Percentiles rank a stretch among this genome's conserved stretches.
Evolutionary conservation across 2,113 vertebrate genomes (phyloP).

Genomic region (Elephantulus edwardii): DNA sequence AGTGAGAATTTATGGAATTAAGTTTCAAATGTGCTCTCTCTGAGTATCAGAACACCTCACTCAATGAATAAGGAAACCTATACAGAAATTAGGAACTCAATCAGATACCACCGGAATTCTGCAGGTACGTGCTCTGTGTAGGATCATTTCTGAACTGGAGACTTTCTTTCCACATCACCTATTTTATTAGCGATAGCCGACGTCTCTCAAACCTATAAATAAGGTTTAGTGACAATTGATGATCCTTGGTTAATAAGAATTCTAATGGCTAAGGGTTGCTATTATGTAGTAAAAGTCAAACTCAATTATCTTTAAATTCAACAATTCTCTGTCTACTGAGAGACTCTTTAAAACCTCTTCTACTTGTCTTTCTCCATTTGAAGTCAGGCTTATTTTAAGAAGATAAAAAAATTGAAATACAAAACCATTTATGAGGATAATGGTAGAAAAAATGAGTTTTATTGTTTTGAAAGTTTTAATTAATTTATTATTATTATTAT

Average conservation of each 20-base stretch:
- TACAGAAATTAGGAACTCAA: constrained; percentile 50
- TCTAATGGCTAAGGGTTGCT: not conserved
- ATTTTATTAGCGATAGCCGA: constrained; percentile 10
- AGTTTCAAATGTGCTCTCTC: constrained; percentile 23
- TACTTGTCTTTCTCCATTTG: constrained; percentile 55
- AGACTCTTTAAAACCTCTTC: constrained; percentile 42
- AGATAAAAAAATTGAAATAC: constrained; percentile 5
- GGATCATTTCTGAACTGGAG: constrained; percentile 38
- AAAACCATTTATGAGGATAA: constrained; percentile 14
- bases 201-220: constrained; percentile 54
- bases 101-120: constrained; percentile 29
- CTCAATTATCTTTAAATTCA: constrained; percentile 65
- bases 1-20: constrained; percentile 27
- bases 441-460: not conserved
- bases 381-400: constrained; percentile 52
- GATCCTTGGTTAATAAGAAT: constrained; percentile 61
- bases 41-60: not conserved
- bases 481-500: not conserved
- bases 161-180: not conserved
- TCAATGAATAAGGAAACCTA: not conserved
- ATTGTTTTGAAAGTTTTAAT: too few species aligned
- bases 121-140: constrained; percentile 34
- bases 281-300: constrained; percentile 58
- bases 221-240: constrained; percentile 56
- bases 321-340: constrained; percentile 16